phyloP scores from a whole-genome alignment of 1,140 invertebrate species.

The Scaptomyza montana region DNA sequence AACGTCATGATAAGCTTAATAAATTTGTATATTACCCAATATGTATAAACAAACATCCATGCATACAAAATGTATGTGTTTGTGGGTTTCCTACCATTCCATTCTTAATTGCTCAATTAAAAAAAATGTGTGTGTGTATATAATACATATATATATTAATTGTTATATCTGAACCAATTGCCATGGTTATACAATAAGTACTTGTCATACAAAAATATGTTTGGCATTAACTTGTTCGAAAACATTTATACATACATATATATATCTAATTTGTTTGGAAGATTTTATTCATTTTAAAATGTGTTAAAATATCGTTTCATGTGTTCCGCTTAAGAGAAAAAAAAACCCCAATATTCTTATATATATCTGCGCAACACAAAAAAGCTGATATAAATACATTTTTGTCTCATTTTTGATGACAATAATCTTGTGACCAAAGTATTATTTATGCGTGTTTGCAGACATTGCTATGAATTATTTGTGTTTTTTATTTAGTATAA shows the following conservation, averaged over 20 bases:
- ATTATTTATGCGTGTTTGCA: constrained; percentile 37
- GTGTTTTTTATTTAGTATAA: too few species aligned
- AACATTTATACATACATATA: background rate
- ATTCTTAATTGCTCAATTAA: constrained; percentile 17
- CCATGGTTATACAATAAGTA: constrained; percentile 26
- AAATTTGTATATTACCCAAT: background rate
- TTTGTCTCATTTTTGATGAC: constrained; percentile 20
- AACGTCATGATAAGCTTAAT: background rate
- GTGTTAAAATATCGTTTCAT: constrained; percentile 51
- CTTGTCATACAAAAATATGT: constrained; percentile 11
- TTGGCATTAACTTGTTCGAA: background rate
- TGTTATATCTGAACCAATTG: constrained; percentile 2
- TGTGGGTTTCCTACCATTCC: background rate
- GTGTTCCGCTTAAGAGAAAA: constrained; percentile 45
- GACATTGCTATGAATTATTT: constrained; percentile 28
- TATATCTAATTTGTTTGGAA: constrained; percentile 3
- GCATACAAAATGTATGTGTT: background rate
- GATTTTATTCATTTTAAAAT: constrained; percentile 65
- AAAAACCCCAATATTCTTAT: constrained; percentile 65
- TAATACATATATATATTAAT: background rate
- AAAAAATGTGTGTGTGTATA: background rate
- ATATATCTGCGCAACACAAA: constrained; percentile 64
- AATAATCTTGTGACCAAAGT: constrained; percentile 48
- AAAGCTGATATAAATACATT: constrained; percentile 63
- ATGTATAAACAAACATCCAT: background rate